phyloP scores from a whole-genome alignment of 2,888 invertebrate species.

The Sipha maydis region DNA sequence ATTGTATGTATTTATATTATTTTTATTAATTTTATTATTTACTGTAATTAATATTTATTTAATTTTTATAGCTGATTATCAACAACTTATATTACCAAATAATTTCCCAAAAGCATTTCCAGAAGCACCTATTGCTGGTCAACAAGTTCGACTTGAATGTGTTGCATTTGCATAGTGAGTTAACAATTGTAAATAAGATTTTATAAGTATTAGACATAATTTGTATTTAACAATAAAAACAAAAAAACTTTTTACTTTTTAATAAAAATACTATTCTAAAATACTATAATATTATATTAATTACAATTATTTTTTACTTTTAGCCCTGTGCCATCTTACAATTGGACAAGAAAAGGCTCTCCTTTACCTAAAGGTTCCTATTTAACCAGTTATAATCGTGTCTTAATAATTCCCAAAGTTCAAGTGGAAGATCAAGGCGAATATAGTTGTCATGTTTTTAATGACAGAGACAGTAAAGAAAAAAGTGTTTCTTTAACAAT shows the following conservation, averaged over 20 bases:
- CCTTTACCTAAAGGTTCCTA: slow-evolving; percentile 79
- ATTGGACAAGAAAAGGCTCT: slow-evolving; percentile 85
- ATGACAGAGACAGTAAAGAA: slow-evolving; percentile 79
- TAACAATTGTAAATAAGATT: slow-evolving; percentile 13
- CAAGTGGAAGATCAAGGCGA: slow-evolving; percentile 93
- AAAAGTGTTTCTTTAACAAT: slow-evolving; percentile 84
- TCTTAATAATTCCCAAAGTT: slow-evolving; percentile 86
- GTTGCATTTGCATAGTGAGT: slow-evolving; percentile 92
- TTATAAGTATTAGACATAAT: slow-evolving; percentile 1
- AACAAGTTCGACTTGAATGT: slow-evolving; percentile 92
- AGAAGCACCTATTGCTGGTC: slow-evolving; percentile 88
- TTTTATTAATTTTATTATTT: neutral
- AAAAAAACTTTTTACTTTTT: neutral
- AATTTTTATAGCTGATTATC: slow-evolving; percentile 77
- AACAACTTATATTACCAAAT: slow-evolving; percentile 90
- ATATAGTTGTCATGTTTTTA: slow-evolving; percentile 86
- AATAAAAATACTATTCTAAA: neutral
- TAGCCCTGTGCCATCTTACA: slow-evolving; percentile 89
- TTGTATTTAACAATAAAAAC: neutral
- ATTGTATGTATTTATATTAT: slow-evolving; percentile 71
- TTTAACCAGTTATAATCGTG: slow-evolving; percentile 82
- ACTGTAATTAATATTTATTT: slow-evolving; percentile 33
- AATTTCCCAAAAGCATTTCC: slow-evolving; percentile 97
- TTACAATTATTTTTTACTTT: slow-evolving; percentile 64
- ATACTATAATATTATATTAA: neutral